Conservation (phyloP, 1,140 invertebrate species). For the Drosophila kepulauana region DNA sequence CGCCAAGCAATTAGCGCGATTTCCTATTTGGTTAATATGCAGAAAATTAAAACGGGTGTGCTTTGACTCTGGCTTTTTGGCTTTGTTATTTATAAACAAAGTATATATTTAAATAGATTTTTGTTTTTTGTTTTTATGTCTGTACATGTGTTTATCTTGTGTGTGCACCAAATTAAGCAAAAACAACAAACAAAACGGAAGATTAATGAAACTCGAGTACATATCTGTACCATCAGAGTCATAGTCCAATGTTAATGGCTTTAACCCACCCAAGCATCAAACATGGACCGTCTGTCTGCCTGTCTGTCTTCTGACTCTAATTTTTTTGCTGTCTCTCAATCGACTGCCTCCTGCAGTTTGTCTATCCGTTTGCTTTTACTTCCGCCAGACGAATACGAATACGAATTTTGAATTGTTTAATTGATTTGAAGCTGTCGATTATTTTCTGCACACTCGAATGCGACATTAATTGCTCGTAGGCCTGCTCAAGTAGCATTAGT, state of each 20-base stretch:
- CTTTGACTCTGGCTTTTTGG: conserved; percentile 45
- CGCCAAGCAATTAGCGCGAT: conserved; percentile 74
- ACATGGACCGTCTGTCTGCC: conserved; percentile 49
- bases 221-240: conserved; percentile 55
- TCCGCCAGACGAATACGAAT: conserved; percentile 61
- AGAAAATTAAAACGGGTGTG: conserved; percentile 82
- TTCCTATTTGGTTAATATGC: conserved; percentile 83
- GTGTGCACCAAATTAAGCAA: conserved; percentile 68
- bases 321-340: conserved; percentile 25
- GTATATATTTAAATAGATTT: conserved; percentile 27
- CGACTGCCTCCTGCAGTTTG: conserved; percentile 53
- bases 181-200: conserved; percentile 76
- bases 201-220: conserved; percentile 83
- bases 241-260: conserved; percentile 76
- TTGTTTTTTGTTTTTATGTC: conserved; percentile 4
- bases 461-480: conserved; percentile 80
- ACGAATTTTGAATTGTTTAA: conserved; percentile 68
- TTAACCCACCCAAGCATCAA: conserved; percentile 72
- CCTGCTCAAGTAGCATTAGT: conserved; percentile 72
- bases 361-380: conserved; percentile 62
- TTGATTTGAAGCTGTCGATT: conserved; percentile 64
- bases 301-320: not conserved
- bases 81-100: conserved; percentile 61
- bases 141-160: conserved; percentile 15
- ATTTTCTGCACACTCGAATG: conserved; percentile 61